Conservation (phyloP, 1,140 invertebrate species). For the Maconellicoccus hirsutus region DNA sequence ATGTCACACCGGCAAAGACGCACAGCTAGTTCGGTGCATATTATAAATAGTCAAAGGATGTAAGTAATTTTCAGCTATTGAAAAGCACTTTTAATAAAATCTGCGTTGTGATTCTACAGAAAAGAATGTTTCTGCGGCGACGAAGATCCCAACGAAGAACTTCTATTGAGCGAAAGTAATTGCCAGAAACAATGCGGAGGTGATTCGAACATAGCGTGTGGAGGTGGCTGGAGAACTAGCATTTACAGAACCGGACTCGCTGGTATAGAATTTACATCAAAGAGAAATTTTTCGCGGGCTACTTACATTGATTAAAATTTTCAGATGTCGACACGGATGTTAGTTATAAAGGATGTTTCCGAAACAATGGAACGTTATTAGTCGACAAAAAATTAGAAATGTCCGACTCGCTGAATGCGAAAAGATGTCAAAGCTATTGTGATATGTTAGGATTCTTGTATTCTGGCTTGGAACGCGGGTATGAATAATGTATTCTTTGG, state of each 20-base stretch:
- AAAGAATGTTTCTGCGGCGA: constrained; percentile 29
- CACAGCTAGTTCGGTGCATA: too few relatives aligned
- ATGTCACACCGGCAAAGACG: too few relatives aligned
- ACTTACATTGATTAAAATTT: neutral
- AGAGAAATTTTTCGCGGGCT: neutral
- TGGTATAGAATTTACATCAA: neutral
- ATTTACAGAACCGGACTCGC: constrained; percentile 28
- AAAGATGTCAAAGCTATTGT: constrained; percentile 28
- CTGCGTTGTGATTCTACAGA: constrained; percentile 18
- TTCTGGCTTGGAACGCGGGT: constrained; percentile 11
- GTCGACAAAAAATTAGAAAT: constrained; percentile 25
- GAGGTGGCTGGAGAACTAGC: constrained; percentile 26
- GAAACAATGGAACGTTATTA: constrained; percentile 16
- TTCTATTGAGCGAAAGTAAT: constrained; percentile 1
- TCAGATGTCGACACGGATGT: neutral
- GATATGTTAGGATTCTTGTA: constrained; percentile 24
- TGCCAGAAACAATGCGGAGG: constrained; percentile 29
- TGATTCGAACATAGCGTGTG: constrained; percentile 27
- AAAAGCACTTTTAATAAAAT: too few relatives aligned
- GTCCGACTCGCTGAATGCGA: constrained; percentile 27
- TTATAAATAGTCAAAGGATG: too few relatives aligned
- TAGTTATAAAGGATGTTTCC: constrained; percentile 27
- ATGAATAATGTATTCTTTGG: neutral
- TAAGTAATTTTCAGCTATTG: too few relatives aligned
- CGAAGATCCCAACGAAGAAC: neutral